Base-by-base conservation (phyloP, 2,888 invertebrate genomes). In the Drosophila ustulata region DNA sequence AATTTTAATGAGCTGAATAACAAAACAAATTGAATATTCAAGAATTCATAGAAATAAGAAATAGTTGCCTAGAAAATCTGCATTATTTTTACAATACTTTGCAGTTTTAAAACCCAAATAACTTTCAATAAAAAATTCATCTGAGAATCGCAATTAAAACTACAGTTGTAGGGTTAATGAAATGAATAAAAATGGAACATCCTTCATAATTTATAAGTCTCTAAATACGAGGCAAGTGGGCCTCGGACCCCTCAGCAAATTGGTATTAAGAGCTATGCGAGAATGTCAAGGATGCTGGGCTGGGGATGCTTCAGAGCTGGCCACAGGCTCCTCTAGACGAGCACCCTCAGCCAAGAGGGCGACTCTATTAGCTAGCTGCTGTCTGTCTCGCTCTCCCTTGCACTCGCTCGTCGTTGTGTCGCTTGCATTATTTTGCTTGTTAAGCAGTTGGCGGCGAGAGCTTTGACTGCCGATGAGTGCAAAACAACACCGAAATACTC, bases 391-490 rank as follows among this genome's bases (percentile, higher is more conserved):
- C 18, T 23, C 13, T 28, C 46, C 32, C 4, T 7, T 3, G 11
- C 32, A 5, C 13, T 34, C 18, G 3, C 11, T 3, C 23, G 39
- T 53, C 41, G 56, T 41, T 41, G 25, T 63, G 52, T 63, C 25
- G 77, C 68, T 52, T 71, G 88, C 82, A 82, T 83, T 83, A 83
- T 87, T 84, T 77, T 67, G 85, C 88, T 82, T 87, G 80, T 83
- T 83, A 83, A 82, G 79, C 82, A 82, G 79, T 72, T 84, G 85
- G 66, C 74, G 68, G 64, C 66, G 11, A 55, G 46, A 52, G 66
- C 86, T 83, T 83, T 78, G 86, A 80, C 86, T 83, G 73, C 65
- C 82, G 56, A 70, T 70, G 85, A 71, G 75, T 75, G 71, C 66
- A 79, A 57, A 78, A 78, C 75, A 78, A 73, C 69, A 69, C 52